Evolutionary conservation across 2,113 vertebrate genomes (phyloP), one percentile per base, ranked within the genome.

Genomic region (Lucifuga dentata): DNA sequence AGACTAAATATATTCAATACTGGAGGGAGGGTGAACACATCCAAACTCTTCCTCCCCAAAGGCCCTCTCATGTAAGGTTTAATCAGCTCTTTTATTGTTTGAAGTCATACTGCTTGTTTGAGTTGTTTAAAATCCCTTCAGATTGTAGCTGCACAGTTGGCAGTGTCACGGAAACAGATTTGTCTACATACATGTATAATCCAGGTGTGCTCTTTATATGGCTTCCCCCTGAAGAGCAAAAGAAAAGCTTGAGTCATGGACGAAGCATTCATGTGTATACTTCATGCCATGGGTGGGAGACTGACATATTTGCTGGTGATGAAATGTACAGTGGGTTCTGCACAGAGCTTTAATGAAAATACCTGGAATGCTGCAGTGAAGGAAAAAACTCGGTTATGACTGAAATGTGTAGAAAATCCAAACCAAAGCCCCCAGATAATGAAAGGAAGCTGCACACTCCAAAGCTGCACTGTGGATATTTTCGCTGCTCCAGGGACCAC

Each of bases 11-110:
- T 89, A 90, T 90, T 89, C 84, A 62, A 72, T 57, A 79, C 85
- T 86, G 84, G 68, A 76, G 84, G 85, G 80, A 81, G 79, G 83
- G 85, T 87, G 85, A 80, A 76, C 86, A 87, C 89, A 85, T 89
- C 85, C 85, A 85, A 89, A 82, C 83, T 86, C 69, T 78, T 58
- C 61, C 59, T 50, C 88, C 86, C 88, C 86, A 81, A 68, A 84
- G 82, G 88, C 77, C 80, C 53, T 58, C 85, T 82, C 82, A 80
- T 85, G 82, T 84, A 68, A 66, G 79, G 77, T 89, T 88, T 89
- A 91, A 88, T 86, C 87, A 88, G 90, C 85, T 88, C 71, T 86
- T 84, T 80, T 85, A 90, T 87, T 89, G 87, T 90, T 90, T 90
- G 90, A 90, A 89, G 87, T 86, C 61, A 76, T 78, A 48, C 75